phyloP scores from a whole-genome alignment of 2,113 vertebrate genomes.

The Psittacula cyanocephala region DNA sequence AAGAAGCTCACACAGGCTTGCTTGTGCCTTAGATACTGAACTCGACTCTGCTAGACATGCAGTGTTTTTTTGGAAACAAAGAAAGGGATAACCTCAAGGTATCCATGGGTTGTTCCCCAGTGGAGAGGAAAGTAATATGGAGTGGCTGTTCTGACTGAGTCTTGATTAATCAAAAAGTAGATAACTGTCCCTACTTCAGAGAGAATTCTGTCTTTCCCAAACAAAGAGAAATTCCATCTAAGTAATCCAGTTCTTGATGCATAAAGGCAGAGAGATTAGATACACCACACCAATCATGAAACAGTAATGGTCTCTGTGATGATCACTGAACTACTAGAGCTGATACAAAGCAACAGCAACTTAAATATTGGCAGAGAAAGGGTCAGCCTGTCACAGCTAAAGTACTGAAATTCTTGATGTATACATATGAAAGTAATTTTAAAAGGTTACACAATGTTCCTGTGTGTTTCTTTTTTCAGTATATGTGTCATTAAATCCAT shows the following conservation, averaged over 20 bases:
- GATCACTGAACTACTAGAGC: neutral
- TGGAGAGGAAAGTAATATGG: neutral
- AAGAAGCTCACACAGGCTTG: neutral
- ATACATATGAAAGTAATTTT: neutral
- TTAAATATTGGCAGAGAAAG: neutral
- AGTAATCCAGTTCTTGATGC: neutral
- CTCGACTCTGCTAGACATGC: too few species aligned
- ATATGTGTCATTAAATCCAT: neutral
- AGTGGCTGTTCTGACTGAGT: neutral
- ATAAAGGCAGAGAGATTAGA: neutral
- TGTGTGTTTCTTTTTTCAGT: neutral
- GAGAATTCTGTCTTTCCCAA: neutral
- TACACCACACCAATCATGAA: neutral
- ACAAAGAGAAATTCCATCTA: neutral
- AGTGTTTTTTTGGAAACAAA: neutral
- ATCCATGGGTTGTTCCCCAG: neutral
- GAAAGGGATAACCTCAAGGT: neutral
- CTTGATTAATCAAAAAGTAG: neutral
- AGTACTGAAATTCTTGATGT: neutral
- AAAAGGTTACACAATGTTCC: neutral
- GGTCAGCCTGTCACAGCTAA: neutral
- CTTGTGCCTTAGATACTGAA: neutral
- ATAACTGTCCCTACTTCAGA: neutral
- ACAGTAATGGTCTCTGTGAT: neutral
- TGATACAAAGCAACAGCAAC: neutral